A percentile compares a stretch with the other conserved stretches of the same genome.
Evolutionary conservation across 2,797 vertebrate species (phyloP).

Genomic region (Sitta carolinensis): DNA sequence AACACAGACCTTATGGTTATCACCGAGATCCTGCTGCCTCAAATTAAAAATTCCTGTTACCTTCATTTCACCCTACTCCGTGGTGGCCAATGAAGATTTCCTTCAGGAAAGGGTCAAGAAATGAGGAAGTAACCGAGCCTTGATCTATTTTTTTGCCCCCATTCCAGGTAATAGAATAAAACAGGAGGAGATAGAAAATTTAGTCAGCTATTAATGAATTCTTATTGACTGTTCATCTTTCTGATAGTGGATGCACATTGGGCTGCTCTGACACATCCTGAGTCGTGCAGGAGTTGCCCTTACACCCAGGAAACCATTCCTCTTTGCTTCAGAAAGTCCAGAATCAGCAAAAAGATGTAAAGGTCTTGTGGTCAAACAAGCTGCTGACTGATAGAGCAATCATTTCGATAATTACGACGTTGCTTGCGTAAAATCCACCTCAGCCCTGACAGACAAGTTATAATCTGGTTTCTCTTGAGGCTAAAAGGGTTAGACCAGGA

Average conservation of each 20-base stretch:
- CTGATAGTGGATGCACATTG: fast-evolving
- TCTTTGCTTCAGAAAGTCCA: neutral
- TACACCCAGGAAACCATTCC: neutral
- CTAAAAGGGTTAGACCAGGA: neutral
- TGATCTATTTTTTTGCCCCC: neutral
- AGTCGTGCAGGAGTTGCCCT: neutral
- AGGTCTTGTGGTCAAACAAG: neutral
- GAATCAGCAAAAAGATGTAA: neutral
- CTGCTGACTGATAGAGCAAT: constrained; percentile 5
- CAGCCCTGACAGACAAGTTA: neutral
- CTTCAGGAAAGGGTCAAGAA: neutral
- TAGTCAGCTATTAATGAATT: neutral
- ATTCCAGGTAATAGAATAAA: neutral
- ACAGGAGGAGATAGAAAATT: neutral
- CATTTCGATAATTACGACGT: neutral
- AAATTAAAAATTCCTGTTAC: neutral
- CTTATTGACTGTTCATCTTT: neutral
- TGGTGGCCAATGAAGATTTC: neutral
- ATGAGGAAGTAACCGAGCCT: fast-evolving
- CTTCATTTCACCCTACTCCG: fast-evolving
- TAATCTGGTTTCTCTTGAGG: neutral
- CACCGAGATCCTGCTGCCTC: neutral
- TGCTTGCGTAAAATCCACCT: neutral
- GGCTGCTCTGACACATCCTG: neutral
- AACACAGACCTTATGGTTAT: neutral